These are phyloP conservation scores for Cephus nigrinus DNA, from an alignment of 2,888 invertebrate genomes.

Conservation along the genomic window DNA sequence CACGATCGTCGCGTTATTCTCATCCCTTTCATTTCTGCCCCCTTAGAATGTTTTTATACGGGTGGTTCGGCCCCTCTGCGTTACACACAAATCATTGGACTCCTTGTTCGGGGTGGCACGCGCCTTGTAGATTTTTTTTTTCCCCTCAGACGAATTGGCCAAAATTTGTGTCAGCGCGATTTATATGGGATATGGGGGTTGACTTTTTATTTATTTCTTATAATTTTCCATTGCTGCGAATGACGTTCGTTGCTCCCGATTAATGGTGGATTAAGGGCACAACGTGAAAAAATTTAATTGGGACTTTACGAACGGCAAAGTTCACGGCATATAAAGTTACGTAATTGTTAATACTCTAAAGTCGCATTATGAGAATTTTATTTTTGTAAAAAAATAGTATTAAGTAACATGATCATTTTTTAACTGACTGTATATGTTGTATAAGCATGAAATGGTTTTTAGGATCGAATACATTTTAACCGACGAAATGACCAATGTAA, in stretches of 20 bases:
- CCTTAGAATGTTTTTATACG: not conserved
- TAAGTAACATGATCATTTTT: not conserved
- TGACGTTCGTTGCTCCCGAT: not conserved
- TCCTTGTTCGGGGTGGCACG: not conserved
- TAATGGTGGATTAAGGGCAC: not conserved
- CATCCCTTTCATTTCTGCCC: not conserved
- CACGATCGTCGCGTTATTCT: not conserved
- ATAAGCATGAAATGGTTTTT: too few species aligned
- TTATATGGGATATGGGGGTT: not conserved
- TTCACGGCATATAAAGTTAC: not conserved
- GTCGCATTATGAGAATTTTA: not conserved
- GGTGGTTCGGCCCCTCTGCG: not conserved
- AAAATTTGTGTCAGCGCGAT: not conserved
- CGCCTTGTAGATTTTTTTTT: not conserved
- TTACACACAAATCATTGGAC: not conserved
- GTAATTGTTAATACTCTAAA: not conserved
- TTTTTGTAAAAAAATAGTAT: not conserved
- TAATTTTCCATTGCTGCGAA: not conserved
- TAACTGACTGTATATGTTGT: not conserved
- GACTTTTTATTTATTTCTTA: not conserved
- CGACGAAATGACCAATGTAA: not conserved
- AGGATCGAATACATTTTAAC: not conserved
- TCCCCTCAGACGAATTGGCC: not conserved
- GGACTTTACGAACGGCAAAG: not conserved
- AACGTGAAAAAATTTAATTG: not conserved